phyloP scores from a whole-genome alignment of 1,140 invertebrate genomes.

The Eubasilissa regina region DNA sequence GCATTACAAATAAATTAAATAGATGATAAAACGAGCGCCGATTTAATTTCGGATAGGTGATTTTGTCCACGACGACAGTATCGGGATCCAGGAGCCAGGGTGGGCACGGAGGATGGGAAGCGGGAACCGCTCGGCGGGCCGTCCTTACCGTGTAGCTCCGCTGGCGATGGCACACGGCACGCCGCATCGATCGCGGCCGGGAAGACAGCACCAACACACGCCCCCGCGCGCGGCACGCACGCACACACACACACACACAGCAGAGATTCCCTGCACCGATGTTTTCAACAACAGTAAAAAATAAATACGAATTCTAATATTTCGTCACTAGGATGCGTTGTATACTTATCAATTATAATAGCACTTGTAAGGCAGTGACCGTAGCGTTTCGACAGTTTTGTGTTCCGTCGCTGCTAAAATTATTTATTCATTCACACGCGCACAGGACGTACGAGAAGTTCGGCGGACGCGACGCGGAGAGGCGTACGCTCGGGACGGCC shows the following conservation, averaged over 20 bases:
- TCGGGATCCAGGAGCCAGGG: no score
- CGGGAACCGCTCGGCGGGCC: neutral
- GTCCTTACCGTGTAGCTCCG: conserved; percentile 35
- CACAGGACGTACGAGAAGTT: conserved; percentile 39
- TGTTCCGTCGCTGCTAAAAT: neutral
- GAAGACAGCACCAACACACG: conserved; percentile 21
- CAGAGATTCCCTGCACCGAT: conserved; percentile 21
- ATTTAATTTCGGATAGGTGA: no score
- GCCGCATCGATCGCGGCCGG: conserved; percentile 42
- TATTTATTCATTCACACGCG: conserved; percentile 37
- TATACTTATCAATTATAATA: conserved; percentile 39
- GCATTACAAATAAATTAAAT: no score
- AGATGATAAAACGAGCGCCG: no score
- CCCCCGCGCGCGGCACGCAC: conserved; percentile 5
- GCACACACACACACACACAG: conserved; percentile 16
- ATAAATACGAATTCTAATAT: neutral
- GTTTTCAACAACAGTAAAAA: conserved; percentile 21
- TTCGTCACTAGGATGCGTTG: conserved; percentile 3
- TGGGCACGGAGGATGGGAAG: conserved; percentile 3
- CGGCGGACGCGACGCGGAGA: conserved; percentile 20
- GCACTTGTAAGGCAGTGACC: conserved; percentile 46
- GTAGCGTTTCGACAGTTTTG: neutral
- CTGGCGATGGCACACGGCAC: conserved; percentile 31
- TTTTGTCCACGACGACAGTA: no score
- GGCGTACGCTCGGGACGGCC: conserved; percentile 27